These are phyloP conservation scores for Drosophila testacea DNA, from an alignment of 2,888 invertebrate genomes.

Conservation along the genomic window DNA sequence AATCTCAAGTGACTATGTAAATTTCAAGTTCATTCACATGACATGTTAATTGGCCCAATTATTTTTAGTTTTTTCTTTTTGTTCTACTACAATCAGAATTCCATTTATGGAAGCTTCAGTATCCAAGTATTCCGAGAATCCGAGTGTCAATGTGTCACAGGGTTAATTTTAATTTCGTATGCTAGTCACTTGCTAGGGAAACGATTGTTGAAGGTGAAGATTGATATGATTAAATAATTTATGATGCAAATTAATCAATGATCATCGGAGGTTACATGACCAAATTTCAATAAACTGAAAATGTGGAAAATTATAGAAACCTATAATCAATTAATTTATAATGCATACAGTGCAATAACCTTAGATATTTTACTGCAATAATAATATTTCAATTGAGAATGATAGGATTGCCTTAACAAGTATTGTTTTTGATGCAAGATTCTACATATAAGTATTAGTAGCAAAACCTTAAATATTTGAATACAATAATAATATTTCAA, in stretches of 20 bases:
- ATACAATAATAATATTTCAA: too few relatives aligned
- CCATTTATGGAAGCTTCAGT: constrained; percentile 25
- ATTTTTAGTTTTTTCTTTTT: constrained; percentile 28
- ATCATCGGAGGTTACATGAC: constrained; percentile 1
- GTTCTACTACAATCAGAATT: constrained; percentile 21
- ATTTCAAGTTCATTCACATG: constrained; percentile 63
- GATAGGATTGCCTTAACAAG: too few relatives aligned
- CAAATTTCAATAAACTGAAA: constrained; percentile 6
- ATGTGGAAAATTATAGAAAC: constrained; percentile 6
- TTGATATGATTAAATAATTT: constrained; percentile 16
- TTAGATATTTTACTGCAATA: not conserved
- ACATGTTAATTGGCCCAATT: constrained; percentile 56
- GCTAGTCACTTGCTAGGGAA: constrained; percentile 41
- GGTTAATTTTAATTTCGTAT: constrained; percentile 55
- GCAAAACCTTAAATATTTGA: too few relatives aligned
- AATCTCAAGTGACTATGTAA: constrained; percentile 44
- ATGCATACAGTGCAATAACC: constrained; percentile 2
- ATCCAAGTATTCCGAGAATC: constrained; percentile 1
- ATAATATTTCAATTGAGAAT: not conserved
- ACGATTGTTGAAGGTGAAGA: constrained; percentile 41
- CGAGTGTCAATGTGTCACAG: constrained; percentile 9
- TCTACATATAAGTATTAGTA: too few relatives aligned
- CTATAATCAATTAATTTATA: not conserved
- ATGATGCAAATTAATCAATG: constrained; percentile 24
- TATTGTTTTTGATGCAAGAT: too few relatives aligned